phyloP scores from a whole-genome alignment of 2,888 invertebrate genomes.

The Drosophila vallismaia region DNA sequence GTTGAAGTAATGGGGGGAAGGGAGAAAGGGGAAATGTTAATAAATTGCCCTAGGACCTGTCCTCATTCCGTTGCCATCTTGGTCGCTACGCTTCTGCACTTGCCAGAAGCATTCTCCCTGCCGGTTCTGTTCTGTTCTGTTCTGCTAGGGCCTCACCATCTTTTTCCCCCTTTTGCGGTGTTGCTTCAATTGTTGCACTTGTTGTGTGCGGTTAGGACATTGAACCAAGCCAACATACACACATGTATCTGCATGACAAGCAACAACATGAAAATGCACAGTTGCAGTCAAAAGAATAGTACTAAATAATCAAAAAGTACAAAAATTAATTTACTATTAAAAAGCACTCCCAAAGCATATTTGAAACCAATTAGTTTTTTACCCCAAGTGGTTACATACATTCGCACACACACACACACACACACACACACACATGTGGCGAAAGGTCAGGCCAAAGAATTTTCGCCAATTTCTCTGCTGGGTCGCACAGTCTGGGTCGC shows the following conservation, averaged over 20 bases:
- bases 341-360: too few species aligned
- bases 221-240: slow-evolving; percentile 48
- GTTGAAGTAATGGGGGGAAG: slow-evolving; percentile 4
- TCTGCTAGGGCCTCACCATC: not conserved
- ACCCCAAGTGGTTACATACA: slow-evolving; percentile 6
- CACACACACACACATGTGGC: slow-evolving; percentile 41
- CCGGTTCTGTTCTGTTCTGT: not conserved
- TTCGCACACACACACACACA: not conserved
- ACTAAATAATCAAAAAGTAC: not conserved
- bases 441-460: slow-evolving; percentile 64
- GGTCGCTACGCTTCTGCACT: slow-evolving; percentile 32
- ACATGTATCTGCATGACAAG: slow-evolving; percentile 15
- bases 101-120: slow-evolving; percentile 23
- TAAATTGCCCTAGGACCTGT: slow-evolving; percentile 49
- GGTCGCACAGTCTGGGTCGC: slow-evolving; percentile 75
- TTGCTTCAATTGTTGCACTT: slow-evolving; percentile 58
- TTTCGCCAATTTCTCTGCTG: slow-evolving; percentile 68
- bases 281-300: slow-evolving; percentile 43
- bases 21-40: slow-evolving; percentile 25
- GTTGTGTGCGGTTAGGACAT: slow-evolving; percentile 61
- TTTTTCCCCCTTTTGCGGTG: slow-evolving; percentile 26
- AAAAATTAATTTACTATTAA: not conserved
- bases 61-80: slow-evolving; percentile 45
- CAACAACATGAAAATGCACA: slow-evolving; percentile 31
- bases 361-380: not conserved